These are phyloP conservation scores for Eulemur coronatus DNA, from an alignment of 2,797 vertebrate species.

Conservation along the genomic window DNA sequence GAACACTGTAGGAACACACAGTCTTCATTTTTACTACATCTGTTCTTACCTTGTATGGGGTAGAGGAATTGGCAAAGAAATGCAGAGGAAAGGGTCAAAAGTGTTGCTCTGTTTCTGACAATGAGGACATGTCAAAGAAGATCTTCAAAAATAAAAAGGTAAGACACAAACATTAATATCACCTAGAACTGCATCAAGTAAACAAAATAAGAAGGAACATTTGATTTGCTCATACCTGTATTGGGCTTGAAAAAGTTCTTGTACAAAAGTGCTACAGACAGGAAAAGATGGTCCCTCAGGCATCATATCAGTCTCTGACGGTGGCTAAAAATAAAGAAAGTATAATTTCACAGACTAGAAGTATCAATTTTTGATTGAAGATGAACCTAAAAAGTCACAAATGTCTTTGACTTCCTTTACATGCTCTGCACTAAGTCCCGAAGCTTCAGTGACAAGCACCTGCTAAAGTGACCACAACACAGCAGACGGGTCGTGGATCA, in stretches of 20 bases:
- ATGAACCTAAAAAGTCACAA: neutral
- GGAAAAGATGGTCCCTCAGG: conserved; percentile 93
- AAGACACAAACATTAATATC: neutral
- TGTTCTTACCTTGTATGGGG: conserved; percentile 94
- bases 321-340: conserved; percentile 87
- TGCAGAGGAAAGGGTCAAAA: conserved; percentile 98
- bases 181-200: neutral
- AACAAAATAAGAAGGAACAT: neutral
- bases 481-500: neutral
- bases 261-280: conserved; percentile 95
- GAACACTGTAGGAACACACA: neutral
- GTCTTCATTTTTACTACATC: neutral
- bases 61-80: conserved; percentile 97
- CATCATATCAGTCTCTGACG: conserved; percentile 91
- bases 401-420: neutral
- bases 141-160: conserved; percentile 85
- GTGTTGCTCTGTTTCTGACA: conserved; percentile 99
- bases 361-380: neutral
- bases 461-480: neutral
- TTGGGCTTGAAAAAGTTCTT: conserved; percentile 99
- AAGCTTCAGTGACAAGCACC: neutral
- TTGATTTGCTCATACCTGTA: conserved; percentile 89
- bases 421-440: neutral
- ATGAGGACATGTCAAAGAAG: conserved; percentile 98
- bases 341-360: conserved; percentile 36